phyloP scores from a whole-genome alignment of 2,888 invertebrate species.

The Monoplex corrugatus region DNA sequence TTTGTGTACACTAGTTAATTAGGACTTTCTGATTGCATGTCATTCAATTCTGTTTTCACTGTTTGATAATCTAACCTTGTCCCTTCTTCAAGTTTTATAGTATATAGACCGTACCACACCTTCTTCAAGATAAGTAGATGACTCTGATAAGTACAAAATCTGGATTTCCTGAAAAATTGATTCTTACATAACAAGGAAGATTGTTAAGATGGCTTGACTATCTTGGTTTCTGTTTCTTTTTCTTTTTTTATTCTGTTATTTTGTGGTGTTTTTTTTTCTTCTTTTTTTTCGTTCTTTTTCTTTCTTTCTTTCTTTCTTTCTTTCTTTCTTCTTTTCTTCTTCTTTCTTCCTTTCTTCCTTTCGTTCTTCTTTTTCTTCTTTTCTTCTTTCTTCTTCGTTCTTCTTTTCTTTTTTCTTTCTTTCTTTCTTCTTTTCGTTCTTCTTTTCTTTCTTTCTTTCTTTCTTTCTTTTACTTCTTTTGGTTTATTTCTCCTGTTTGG shows the following conservation, averaged over 20 bases:
- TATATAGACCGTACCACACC: too few species aligned
- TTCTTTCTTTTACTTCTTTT: too few species aligned
- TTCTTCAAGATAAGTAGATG: too few species aligned
- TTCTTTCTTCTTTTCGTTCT: too few species aligned
- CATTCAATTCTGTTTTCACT: too few species aligned
- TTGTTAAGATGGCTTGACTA: conserved; percentile 14
- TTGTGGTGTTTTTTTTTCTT: background rate
- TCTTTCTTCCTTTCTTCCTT: background rate
- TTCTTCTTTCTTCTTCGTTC: background rate
- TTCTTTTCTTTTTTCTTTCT: background rate
- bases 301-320: conserved; percentile 20
- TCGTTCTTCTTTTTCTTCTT: background rate
- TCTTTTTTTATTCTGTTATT: background rate
- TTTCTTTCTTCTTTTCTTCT: background rate
- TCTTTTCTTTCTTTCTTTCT: too few species aligned
- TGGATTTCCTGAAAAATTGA: too few species aligned
- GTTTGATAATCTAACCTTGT: too few species aligned
- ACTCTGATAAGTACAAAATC: too few species aligned
- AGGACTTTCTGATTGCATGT: too few species aligned
- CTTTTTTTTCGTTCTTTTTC: conserved; percentile 15
- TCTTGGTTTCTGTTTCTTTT: background rate
- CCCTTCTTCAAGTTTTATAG: too few species aligned
- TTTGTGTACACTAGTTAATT: too few species aligned
- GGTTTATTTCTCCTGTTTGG: background rate
- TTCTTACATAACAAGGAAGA: background rate